Conservation (phyloP, 2,888 invertebrate genomes). For the Drosophila acutilabella region DNA sequence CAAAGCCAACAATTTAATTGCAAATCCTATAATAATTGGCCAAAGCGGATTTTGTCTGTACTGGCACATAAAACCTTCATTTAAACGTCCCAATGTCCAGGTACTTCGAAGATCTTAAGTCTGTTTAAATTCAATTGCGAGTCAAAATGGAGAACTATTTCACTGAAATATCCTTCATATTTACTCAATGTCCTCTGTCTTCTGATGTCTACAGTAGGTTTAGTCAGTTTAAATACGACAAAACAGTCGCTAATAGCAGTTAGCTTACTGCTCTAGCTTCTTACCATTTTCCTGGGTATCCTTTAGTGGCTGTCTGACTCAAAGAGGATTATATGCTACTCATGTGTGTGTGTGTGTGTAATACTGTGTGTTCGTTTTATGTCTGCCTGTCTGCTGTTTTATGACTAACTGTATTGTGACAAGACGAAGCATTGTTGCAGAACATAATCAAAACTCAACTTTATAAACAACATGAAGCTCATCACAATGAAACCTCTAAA, state of each 20-base stretch:
- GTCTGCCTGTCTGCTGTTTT: constrained; percentile 16
- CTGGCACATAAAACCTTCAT: constrained; percentile 24
- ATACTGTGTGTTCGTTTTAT: constrained; percentile 7
- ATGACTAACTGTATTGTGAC: constrained; percentile 20
- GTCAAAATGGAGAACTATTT: not conserved
- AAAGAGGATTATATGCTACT: constrained; percentile 45
- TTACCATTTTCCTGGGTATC: constrained; percentile 3
- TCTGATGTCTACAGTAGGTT: constrained; percentile 31
- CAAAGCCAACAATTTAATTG: constrained; percentile 62
- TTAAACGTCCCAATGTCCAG: constrained; percentile 1
- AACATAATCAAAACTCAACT: constrained; percentile 29
- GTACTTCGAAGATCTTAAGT: constrained; percentile 17
- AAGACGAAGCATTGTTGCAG: constrained; percentile 17
- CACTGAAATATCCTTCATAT: not conserved
- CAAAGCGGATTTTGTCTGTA: constrained; percentile 62
- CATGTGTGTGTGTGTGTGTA: constrained; percentile 1
- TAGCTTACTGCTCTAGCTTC: constrained; percentile 11
- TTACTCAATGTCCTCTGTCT: constrained; percentile 18
- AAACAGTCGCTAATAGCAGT: constrained; percentile 45
- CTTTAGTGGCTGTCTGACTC: constrained; percentile 40
- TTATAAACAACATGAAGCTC: constrained; percentile 19
- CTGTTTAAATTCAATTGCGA: constrained; percentile 6
- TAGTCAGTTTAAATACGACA: constrained; percentile 26
- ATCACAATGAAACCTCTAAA: not conserved
- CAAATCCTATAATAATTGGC: constrained; percentile 67